Evolutionary conservation across 2,113 vertebrate genomes (phyloP), one percentile per base, ranked within the genome.

Genomic region (Motacilla alba): DNA sequence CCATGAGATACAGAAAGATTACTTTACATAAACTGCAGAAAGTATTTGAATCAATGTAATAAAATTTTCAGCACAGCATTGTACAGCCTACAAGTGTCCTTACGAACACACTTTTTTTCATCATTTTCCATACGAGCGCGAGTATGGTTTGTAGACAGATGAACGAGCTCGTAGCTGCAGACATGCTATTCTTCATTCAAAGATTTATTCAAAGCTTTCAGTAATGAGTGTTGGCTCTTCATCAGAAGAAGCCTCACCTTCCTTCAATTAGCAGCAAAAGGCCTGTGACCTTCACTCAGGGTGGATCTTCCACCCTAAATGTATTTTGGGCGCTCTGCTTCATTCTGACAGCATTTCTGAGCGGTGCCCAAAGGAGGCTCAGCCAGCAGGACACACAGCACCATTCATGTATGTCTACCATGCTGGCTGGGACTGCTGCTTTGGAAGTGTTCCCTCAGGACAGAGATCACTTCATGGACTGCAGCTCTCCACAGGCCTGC

Each of bases 1-100:
- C 68, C 39, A 1, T 52, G 53, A 95, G 93, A 94, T 96, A 92
- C 79, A 87, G 77, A 94, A 82, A 95, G 75, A 96, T 96, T 86
- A 56, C 83, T 94, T 95, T 94, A 79, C 87, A 96, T 97, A 87
- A 93, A 75, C 87, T 90, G 69, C 64, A 52, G 96, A 94, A 97
- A 92, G 77, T 79, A 90, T 84, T 96, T 90, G 95, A 91, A 97
- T 97, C 80, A 23, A 44, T 87, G 72, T 73, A 93, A 90, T 96
- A 93, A 96, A 97, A 95, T 79, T 89, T 92, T 95, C 92, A 94
- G 80, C 67, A 75, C 62, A 64, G 49, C 49, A 83, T 53, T 93
- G 93, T 94, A 44, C 58, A 79, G 39, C 87, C 84, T 94, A 59
- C 4, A 10, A 96, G 79, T 72, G 77, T 73, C 92, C 86, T 92